Base-by-base conservation (phyloP, 2,888 invertebrate species). In the Cryptops parisi region DNA sequence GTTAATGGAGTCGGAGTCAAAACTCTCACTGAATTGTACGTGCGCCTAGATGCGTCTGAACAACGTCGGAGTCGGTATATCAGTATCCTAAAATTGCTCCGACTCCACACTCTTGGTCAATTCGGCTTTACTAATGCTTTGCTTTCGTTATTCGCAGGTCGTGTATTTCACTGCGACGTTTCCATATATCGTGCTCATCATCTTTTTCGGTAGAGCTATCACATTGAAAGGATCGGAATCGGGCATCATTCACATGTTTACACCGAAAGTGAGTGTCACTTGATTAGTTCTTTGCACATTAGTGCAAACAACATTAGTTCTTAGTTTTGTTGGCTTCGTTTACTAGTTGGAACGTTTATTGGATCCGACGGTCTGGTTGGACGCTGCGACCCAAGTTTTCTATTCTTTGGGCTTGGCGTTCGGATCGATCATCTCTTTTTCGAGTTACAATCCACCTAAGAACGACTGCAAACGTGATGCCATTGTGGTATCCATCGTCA, bases 321-420 rank as follows among this genome's bases (percentile, higher is more conserved):
- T 33, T 9, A 33, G 6, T 33, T 33, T 9, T 33, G 33, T 9
- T 9, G 33, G 33, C 15, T 33, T 15, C 6, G 23, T 25, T 21
- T 48, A 22, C 33, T 17, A 88, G 88, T 75, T 88, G 64, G 83
- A 84, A 60, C 89, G 85, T 65, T 74, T 94, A 19, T 72, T 81
- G 46, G 81, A 88, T 62, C 89, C 93, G 0, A 85, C 81, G 3
- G 91, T 93, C 0, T 94, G 94, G 94, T 72, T 94, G 63, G 93
- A 93, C 66, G 93, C 94, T 2, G 93, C 94, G 1, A 93, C 93
- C 0, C 94, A 94, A 74, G 93, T 94, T 2, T 94, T 94, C 74
- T 94, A 93, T 71, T 91, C 91, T 1, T 88, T 90, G 68, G 93
- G 93, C 2, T 74, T 94, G 55, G 93, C 91, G 4, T 94, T 94